Evolutionary conservation across 2,888 invertebrate genomes (phyloP).

Genomic region (Fragum whitleyi): DNA sequence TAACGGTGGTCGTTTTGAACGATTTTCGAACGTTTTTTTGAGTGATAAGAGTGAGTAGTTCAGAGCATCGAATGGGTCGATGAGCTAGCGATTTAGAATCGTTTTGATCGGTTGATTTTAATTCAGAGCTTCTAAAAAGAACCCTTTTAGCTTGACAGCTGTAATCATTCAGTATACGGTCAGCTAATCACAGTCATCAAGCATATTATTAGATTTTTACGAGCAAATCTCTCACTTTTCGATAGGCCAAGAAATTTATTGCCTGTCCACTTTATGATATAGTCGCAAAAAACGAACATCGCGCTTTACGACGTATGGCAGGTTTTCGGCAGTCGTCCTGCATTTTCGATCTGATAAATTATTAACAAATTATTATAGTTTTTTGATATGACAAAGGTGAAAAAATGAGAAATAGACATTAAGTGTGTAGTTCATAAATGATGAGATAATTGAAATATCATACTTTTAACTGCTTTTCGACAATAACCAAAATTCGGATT

Average conservation of each 20-base stretch:
- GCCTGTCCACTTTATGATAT: constrained; percentile 16
- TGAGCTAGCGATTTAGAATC: too few relatives aligned
- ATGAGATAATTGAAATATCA: too few relatives aligned
- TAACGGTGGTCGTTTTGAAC: too few relatives aligned
- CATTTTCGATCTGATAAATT: constrained; percentile 17
- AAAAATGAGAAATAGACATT: neutral
- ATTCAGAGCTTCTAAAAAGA: too few relatives aligned
- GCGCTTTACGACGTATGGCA: constrained; percentile 8
- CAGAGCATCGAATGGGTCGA: too few relatives aligned
- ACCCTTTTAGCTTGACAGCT: too few relatives aligned
- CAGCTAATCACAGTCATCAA: constrained; percentile 3
- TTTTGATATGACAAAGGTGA: neutral
- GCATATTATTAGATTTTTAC: constrained; percentile 19
- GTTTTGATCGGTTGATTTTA: too few relatives aligned
- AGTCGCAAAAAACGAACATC: constrained; percentile 7
- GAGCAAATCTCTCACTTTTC: constrained; percentile 2
- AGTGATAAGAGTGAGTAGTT: too few relatives aligned
- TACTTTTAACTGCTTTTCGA: too few relatives aligned
- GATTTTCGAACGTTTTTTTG: too few relatives aligned
- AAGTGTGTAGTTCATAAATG: neutral
- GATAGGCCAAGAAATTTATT: constrained; percentile 7
- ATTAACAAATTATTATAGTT: constrained; percentile 9
- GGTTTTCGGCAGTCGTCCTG: constrained; percentile 8
- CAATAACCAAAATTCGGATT: too few relatives aligned
- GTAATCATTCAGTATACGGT: neutral